phyloP scores from a whole-genome alignment of 2,888 invertebrate genomes.

The Caenorhabditis afra region DNA sequence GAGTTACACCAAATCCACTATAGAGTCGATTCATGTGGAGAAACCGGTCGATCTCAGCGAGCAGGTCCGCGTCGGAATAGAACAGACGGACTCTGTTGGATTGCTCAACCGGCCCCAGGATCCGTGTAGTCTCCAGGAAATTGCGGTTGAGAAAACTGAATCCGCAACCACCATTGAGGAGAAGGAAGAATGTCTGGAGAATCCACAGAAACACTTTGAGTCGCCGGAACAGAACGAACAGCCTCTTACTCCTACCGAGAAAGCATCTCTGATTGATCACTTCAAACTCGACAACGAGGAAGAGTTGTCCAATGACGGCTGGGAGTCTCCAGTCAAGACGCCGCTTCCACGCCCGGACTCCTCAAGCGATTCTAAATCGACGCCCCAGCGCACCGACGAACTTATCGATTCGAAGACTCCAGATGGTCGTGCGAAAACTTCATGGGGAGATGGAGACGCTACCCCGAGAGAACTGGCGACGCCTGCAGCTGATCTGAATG shows the following conservation, averaged over 20 bases:
- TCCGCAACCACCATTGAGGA: no score
- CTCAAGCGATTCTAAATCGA: not conserved
- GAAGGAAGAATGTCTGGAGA: not conserved
- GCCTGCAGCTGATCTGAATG: not conserved
- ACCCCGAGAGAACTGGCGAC: slow-evolving; percentile 14
- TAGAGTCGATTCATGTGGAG: no score
- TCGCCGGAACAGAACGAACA: not conserved
- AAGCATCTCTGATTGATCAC: not conserved
- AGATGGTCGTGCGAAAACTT: not conserved
- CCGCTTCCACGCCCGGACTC: not conserved
- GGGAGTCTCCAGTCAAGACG: slow-evolving; percentile 13
- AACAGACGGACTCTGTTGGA: no score
- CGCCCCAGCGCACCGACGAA: not conserved
- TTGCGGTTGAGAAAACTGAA: no score
- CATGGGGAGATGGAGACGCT: slow-evolving; percentile 7
- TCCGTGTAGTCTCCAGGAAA: no score
- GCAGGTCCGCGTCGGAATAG: no score
- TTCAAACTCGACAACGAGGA: not conserved
- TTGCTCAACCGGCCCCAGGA: no score
- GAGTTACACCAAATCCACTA: no score
- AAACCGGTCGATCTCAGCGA: no score
- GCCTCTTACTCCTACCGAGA: not conserved
- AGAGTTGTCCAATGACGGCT: not conserved
- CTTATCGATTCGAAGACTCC: not conserved
- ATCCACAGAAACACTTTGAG: not conserved